Base-by-base conservation (phyloP, 2,888 invertebrate genomes). In the Phanerotoma sp. region DNA sequence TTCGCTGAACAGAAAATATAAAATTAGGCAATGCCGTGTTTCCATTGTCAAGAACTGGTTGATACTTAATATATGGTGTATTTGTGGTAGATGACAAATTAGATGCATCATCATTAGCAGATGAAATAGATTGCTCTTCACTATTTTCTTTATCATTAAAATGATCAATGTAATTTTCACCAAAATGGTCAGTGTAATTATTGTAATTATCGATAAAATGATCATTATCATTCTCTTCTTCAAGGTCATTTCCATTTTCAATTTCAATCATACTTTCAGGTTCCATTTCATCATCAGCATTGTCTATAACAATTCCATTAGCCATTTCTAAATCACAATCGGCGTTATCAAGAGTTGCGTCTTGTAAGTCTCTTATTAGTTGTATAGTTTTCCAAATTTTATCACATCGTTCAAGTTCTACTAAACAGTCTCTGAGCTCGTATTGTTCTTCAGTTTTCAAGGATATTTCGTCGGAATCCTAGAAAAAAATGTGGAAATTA, bases 381-480 rank as follows among this genome's bases (percentile, higher is more conserved):
- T 77, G 63, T 38, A 75, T 56, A 3, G 76, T 76, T 49, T 76
- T 67, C 75, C 76, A 76, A 51, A 77, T 75, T 61, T 75, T 76
- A 60, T 77, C 77, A 53, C 77, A 77, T 30, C 66, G 62, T 51
- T 73, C 71, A 4, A 76, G 54, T 11, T 64, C 41, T 7, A 77
- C 56, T 18, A 62, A 54, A 7, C 73, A 66, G 28, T 73, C 64
- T 18, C 62, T 66, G 45, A 68, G 49, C 2, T 65, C 48, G 37
- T 66, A 65, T 52, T 51, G 57, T 46, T 63, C 50, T 32, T 65
- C 66, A 18, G 58, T 37, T 5, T 53, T 54, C 25, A 52, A 49
- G 0, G 58, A 47, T 38, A 25, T 25, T 25, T 25, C 25, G 2
- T 7, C 9, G 9, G 25, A 25, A 7, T 9, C 25, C 25, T 25